Base-by-base conservation (phyloP, 2,888 invertebrate genomes). In the Phaonia tiefii region DNA sequence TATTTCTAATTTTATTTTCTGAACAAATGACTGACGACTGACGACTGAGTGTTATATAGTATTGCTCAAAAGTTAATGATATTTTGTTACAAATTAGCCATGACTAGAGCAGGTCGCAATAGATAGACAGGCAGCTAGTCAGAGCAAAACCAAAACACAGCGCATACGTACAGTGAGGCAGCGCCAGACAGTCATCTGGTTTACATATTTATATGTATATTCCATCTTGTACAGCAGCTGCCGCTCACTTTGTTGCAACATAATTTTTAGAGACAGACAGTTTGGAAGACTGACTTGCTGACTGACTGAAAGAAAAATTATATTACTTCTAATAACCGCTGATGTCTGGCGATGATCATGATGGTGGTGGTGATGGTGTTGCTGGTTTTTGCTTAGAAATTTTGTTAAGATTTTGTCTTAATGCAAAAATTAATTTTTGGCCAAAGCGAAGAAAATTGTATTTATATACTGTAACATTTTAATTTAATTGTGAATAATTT, bases 191-290 rank as follows among this genome's bases (percentile, higher is more conserved):
- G 8, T 31, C 31, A 31, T 31, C 31, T 31, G 31, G 31, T 31
- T 31, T 31, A 31, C 46, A 60, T 31, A 31, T 3, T 31, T 31
- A 31, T 31, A 31, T 31, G 31, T 31, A n/a, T n/a, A n/a, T n/a
- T n/a, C 26, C 39, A 44, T 2, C 66, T 66, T 1, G 39, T 26
- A 49, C 63, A 31, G 69, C 67, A 46, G 67, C 49, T 69, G 60
- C 31, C 44, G 56, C 60, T 49, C 73, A 37, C 25, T 67, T 66
- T 51, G 60, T 72, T 72, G 72, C 72, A 77, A 60, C 77, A 72
- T 20, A 13, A 8, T 5, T 15, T 17, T n/a, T n/a, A n/a, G n/a
- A n/a, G n/a, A n/a, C n/a, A n/a, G n/a, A n/a, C n/a, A n/a, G n/a
- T n/a, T n/a, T n/a, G n/a, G n/a, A n/a, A n/a, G n/a, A n/a, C n/a